Base-by-base conservation (phyloP, 2,888 invertebrate genomes). In the Crioceris asparagi region DNA sequence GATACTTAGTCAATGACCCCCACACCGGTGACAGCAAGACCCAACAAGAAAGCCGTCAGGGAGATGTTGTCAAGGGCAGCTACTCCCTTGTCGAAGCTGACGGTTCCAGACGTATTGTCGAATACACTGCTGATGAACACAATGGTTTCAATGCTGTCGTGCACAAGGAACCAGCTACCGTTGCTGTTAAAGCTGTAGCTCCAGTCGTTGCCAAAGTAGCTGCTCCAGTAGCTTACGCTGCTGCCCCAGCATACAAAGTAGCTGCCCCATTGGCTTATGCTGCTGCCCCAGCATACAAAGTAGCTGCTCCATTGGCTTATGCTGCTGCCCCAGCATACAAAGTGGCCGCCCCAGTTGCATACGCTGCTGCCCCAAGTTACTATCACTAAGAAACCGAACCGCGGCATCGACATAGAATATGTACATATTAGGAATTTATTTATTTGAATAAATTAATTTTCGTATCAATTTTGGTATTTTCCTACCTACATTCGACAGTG, bases 101-200 rank as follows among this genome's bases (percentile, higher is more conserved):
- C 57, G 71, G 71, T 21, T 62, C 63, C 47, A 63, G 61, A 36
- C 65, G 72, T 41, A 60, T 64, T 23, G 72, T 72, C n/a, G 65
- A 69, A 15, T 72, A 72, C 55, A 63, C 63, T 37, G 67, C 71
- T 17, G 71, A 70, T 50, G 59, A 64, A n/a, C 65, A 67, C 47
- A 65, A 57, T 41, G 71, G 72, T 38, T 72, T 72, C 59, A 68
- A 70, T 50, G 72, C 72, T 3, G 52, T 69, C 25, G 71, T 71
- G 2, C 63, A 61, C 40, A 68, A 66, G 25, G 68, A 69, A 49
- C 68, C 68, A n/a, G 49, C 59, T 31, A 37, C 43, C n/a, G 54
- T 43, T 6, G 38, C 44, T 25, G 43, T 42, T 11, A 49, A 55
- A 10, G 53, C 54, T 10, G 53, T 44, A 4, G 41, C 47, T 31